Conservation (phyloP, 2,113 vertebrate species). For the Atherinomorus stipes region DNA sequence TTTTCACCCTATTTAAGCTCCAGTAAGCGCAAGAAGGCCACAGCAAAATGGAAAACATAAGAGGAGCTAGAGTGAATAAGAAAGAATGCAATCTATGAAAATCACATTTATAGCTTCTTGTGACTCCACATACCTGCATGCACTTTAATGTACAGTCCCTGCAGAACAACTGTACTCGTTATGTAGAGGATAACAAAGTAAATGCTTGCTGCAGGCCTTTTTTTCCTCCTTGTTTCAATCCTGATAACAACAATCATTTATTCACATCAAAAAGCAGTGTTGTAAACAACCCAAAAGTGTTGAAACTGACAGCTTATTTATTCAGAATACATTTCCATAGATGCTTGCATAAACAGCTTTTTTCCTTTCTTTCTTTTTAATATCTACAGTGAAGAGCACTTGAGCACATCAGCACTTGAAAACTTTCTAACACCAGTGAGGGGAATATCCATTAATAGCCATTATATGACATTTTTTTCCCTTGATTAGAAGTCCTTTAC, state of each 20-base stretch:
- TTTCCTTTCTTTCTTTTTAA: conserved; percentile 10
- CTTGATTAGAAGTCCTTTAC: conserved; percentile 75
- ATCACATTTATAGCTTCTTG: conserved; percentile 23
- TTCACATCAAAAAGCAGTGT: conserved; percentile 68
- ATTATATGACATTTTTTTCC: conserved; percentile 49
- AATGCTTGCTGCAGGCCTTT: conserved; percentile 61
- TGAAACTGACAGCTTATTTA: conserved; percentile 69
- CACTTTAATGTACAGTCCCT: conserved; percentile 19
- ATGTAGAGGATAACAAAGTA: conserved; percentile 57
- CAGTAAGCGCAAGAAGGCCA: conserved; percentile 32
- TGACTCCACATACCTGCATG: conserved; percentile 32
- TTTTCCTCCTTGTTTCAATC: conserved; percentile 60
- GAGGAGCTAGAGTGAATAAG: neutral
- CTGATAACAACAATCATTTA: conserved; percentile 68
- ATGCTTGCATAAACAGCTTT: conserved; percentile 52
- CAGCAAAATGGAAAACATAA: conserved; percentile 20
- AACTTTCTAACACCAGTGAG: conserved; percentile 38
- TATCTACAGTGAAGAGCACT: conserved; percentile 53
- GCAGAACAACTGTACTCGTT: conserved; percentile 48
- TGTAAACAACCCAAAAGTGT: conserved; percentile 64
- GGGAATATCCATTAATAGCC: conserved; percentile 43
- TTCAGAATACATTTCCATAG: conserved; percentile 57
- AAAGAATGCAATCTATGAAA: conserved; percentile 41
- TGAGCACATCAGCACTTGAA: conserved; percentile 52
- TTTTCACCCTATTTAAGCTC: conserved; percentile 31